A percentile compares a stretch with the other conserved stretches of the same genome.
These are phyloP conservation scores for Neopipo cinnamomea DNA, from an alignment of 2,113 vertebrate species.

Conservation along the genomic window DNA sequence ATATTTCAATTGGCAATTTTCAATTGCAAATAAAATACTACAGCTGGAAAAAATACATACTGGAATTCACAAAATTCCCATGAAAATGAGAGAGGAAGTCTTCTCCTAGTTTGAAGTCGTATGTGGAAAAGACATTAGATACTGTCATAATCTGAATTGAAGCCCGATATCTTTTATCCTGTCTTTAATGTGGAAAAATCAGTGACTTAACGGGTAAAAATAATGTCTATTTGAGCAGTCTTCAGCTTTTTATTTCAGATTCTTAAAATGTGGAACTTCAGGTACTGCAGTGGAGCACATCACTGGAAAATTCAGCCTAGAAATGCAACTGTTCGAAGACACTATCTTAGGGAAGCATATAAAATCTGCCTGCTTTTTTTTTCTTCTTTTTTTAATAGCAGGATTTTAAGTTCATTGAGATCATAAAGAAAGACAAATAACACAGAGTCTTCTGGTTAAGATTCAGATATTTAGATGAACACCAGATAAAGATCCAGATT, in stretches of 20 bases:
- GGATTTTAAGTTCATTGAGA: background rate
- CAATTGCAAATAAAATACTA: conserved; percentile 71
- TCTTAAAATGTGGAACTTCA: conserved; percentile 45
- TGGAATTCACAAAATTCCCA: conserved; percentile 75
- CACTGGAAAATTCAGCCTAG: conserved; percentile 33
- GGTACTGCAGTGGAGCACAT: conserved; percentile 18
- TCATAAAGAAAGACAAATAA: background rate
- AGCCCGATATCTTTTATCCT: conserved; percentile 76
- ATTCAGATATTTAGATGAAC: background rate
- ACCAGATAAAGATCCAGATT: background rate
- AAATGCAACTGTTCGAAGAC: conserved; percentile 2
- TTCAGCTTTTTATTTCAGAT: conserved; percentile 56
- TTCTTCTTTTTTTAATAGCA: background rate
- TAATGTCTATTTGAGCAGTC: conserved; percentile 50
- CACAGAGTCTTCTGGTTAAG: background rate
- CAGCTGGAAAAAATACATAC: conserved; percentile 78
- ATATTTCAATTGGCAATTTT: conserved; percentile 70
- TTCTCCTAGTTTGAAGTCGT: conserved; percentile 59
- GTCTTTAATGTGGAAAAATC: conserved; percentile 79
- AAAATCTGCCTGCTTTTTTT: background rate
- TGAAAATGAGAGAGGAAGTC: conserved; percentile 73
- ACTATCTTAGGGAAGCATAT: background rate
- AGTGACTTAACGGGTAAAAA: conserved; percentile 69
- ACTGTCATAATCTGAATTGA: conserved; percentile 75
- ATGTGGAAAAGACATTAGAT: conserved; percentile 79